phyloP scores from a whole-genome alignment of 2,797 vertebrate genomes.

The Varecia variegata region DNA sequence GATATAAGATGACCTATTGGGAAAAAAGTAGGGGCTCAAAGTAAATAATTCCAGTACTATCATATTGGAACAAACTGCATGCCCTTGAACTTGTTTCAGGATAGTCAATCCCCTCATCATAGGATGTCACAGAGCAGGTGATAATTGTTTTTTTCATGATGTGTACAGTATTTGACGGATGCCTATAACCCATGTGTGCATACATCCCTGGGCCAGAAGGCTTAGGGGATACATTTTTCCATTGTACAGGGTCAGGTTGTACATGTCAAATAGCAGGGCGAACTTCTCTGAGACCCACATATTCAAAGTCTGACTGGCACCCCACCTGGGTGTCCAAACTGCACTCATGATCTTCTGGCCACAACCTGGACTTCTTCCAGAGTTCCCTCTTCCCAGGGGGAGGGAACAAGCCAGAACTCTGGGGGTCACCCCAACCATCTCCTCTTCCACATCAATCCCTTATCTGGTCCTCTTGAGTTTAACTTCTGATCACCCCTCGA shows the following conservation, averaged over 20 bases:
- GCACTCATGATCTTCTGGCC: neutral
- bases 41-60: neutral
- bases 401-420: neutral
- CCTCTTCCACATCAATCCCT: neutral
- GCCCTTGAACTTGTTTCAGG: neutral
- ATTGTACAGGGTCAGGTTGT: neutral
- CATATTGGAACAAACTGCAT: neutral
- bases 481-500: neutral
- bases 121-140: neutral
- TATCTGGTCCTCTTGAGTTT: neutral
- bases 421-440: too few species aligned
- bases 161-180: neutral
- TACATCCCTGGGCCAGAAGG: neutral
- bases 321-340: neutral
- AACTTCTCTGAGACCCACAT: neutral
- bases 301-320: neutral
- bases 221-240: too few species aligned
- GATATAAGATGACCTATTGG: neutral
- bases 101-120: rapidly evolving
- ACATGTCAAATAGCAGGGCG: neutral
- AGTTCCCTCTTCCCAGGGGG: neutral
- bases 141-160: rapidly evolving
- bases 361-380: neutral
- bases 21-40: neutral
- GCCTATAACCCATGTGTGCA: rapidly evolving